Percentiles rank a stretch among this genome's conserved stretches.
These are phyloP conservation scores for Pocillopora damicornis DNA, from an alignment of 64 coral and sea anemone species.

Conservation along the genomic window DNA sequence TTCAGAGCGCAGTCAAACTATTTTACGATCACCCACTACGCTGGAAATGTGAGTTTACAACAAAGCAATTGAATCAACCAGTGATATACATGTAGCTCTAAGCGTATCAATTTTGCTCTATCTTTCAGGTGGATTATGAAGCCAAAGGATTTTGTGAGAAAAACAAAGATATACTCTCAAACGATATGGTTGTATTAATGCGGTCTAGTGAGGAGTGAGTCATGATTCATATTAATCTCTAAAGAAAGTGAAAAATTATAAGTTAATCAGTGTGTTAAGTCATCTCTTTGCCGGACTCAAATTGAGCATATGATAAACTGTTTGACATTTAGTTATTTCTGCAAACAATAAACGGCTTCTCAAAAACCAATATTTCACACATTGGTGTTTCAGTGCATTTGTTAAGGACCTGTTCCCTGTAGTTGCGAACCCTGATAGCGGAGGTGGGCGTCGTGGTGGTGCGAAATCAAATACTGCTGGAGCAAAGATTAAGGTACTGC, in stretches of 20 bases:
- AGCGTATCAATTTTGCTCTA: neutral
- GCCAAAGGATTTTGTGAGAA: slow-evolving; percentile 83
- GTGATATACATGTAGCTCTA: no score
- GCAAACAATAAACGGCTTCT: neutral
- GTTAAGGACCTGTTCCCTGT: slow-evolving; percentile 48
- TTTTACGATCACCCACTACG: slow-evolving; percentile 87
- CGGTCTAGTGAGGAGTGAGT: slow-evolving; percentile 85
- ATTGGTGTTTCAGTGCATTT: slow-evolving; percentile 8
- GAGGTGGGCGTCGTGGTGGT: slow-evolving; percentile 31
- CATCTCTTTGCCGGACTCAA: no score
- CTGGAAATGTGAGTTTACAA: slow-evolving; percentile 79
- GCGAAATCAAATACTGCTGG: slow-evolving; percentile 80
- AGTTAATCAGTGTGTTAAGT: no score
- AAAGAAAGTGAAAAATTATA: neutral
- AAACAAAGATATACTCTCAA: slow-evolving; percentile 92
- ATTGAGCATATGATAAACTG: no score
- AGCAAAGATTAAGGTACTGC: slow-evolving; percentile 78
- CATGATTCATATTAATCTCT: neutral
- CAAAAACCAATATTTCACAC: neutral
- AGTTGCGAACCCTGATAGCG: slow-evolving; percentile 16
- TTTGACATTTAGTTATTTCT: neutral
- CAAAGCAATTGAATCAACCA: neutral
- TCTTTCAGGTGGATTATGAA: slow-evolving; percentile 80
- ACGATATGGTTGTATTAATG: slow-evolving; percentile 86
- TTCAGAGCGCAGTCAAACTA: slow-evolving; percentile 87